Base-by-base conservation (phyloP, 2,888 invertebrate species). In the Leucophenga montana region DNA sequence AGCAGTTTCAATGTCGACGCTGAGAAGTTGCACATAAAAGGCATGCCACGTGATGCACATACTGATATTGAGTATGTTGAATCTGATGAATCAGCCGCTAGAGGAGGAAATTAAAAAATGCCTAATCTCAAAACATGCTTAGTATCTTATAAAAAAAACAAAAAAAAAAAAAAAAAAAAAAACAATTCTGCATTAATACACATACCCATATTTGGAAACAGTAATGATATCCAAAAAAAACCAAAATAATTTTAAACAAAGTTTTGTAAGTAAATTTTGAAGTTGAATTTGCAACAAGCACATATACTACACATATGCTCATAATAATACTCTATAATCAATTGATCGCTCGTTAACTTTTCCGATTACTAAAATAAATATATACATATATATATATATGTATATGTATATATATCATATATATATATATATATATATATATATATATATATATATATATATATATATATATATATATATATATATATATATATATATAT, bases 21-120 rank as follows among this genome's bases (percentile, higher is more conserved):
- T 13, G 91, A 91, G 78, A 88, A 89, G 69, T 82, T 89, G 78
- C 90, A 91, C 78, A 86, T 91, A 11, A 91, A 91, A 84, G 90
- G 90, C 61, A 87, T 89, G 72, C 85, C 86, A 62, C 84, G 85
- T 33, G 90, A 91, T 67, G 86, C 86, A 31, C 84, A 89, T 65
- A 91, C 92, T 4, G 92, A 92, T 81, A 85, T 90, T 66, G 92
- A 92, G 82, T 91, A 91, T 79, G 82, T 90, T 65, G 90, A 89
- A 61, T 86, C 86, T 16, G 88, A 88, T 68, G 88, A 88, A 73
- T 80, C 82, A 62, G 78, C 78, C 27, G 82, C 85, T 53, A 78
- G 78, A 73, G 85, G 83, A 71, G 80, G 80, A 78, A 86, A 86
- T 73, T 86, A 85, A 75, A 66, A 44, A 27, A 66, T 50, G 6